Evolutionary conservation across 2,888 invertebrate genomes (phyloP), one percentile per base, ranked within the genome.

Genomic region (Polydrusus tereticollis): DNA sequence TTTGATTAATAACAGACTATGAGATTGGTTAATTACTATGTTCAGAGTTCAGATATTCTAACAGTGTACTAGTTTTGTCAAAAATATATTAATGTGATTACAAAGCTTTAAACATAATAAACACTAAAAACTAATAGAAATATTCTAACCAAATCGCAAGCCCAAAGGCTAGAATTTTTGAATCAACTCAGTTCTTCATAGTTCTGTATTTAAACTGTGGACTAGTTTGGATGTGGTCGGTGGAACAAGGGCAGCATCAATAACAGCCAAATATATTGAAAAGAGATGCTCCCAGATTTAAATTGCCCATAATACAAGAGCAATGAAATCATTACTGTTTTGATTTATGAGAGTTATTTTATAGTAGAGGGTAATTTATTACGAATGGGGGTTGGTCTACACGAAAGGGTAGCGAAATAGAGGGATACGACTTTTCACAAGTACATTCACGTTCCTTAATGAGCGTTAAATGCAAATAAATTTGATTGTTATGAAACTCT

Each of bases 291-390:
- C 12, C 29, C 10, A 29, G 20, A 62, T 62, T 62, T 47, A n/a
- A 47, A 62, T 62, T 47, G 29, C 50, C 45, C 47, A 62, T 62
- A 47, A 29, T 47, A 62, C 47, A 50, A 38, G 38, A 43, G 68
- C 68, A 60, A 60, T 68, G 60, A 68, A 68, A 68, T 68, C 68
- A 68, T 68, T 52, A 68, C 52, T 60, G 18, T 68, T 68, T 68
- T 68, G 68, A 68, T 68, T 68, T 68, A 68, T 68, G 59, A 29
- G 68, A 50, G 38, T 29, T 52, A 29, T 47, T 52, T 60, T 38
- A 68, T 36, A 33, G 36, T 60, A 20, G 52, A 60, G 60, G 68
- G 60, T 60, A 52, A 60, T 68, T 68, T 68, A 68, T 68, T 59
- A 41, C 21, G 23, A 60, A 68, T 45, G 20, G 67, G 66, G 67